Conservation (phyloP, 2,797 vertebrate species). For the Dallia pectoralis region DNA sequence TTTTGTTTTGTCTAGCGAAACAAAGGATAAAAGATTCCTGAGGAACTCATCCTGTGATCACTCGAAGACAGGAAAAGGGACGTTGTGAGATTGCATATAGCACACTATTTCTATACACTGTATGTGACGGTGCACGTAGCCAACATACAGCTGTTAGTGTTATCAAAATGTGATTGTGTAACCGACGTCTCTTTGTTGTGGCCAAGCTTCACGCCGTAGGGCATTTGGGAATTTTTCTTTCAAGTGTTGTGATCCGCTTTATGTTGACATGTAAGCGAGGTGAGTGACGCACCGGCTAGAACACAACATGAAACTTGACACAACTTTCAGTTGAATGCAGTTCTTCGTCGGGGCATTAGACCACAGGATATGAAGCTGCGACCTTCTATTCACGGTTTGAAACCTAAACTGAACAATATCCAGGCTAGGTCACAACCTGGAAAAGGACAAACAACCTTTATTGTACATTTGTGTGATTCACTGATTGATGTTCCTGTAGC, state of each 20-base stretch:
- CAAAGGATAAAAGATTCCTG: constrained; percentile 65
- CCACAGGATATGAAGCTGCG: no score
- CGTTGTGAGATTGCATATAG: background rate
- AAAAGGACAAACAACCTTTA: no score
- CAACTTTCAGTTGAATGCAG: no score
- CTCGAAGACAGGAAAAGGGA: constrained; percentile 60
- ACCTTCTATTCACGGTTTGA: no score
- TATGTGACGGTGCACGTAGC: background rate
- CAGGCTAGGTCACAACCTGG: no score
- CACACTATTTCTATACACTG: background rate
- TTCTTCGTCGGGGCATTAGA: no score
- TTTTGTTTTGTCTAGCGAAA: constrained; percentile 64
- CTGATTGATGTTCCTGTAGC: background rate
- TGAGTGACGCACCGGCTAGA: background rate
- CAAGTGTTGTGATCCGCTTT: background rate
- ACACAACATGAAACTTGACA: no score
- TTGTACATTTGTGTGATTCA: no score
- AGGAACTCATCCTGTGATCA: constrained; percentile 62
- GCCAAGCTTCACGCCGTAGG: background rate
- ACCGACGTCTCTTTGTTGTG: no score
- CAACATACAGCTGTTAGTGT: background rate
- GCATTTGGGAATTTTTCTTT: background rate
- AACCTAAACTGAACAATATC: no score
- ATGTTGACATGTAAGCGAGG: background rate
- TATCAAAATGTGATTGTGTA: background rate